phyloP scores from a whole-genome alignment of 2,888 invertebrate species.

The Phengaris alcon region DNA sequence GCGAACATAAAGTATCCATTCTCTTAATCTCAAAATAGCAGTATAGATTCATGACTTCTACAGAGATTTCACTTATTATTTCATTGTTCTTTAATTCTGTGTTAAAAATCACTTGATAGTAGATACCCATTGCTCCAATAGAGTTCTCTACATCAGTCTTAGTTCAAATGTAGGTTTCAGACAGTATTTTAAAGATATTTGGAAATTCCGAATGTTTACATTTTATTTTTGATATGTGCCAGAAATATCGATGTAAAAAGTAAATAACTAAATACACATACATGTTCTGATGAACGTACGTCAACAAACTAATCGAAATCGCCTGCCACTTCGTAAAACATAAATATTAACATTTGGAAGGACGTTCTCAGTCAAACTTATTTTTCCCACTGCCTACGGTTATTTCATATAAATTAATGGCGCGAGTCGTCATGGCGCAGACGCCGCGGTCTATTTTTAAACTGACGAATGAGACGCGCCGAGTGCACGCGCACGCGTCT shows the following conservation, averaged over 20 bases:
- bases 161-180: neutral
- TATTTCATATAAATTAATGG: constrained; percentile 80
- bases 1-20: too few species aligned
- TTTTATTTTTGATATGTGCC: neutral
- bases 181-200: neutral
- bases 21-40: too few species aligned
- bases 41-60: too few species aligned
- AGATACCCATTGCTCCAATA: too few species aligned
- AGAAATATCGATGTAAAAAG: constrained; percentile 33
- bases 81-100: too few species aligned
- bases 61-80: too few species aligned
- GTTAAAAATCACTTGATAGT: too few species aligned
- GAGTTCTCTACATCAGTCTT: too few species aligned
- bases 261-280: constrained; percentile 32
- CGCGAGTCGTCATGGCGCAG: constrained; percentile 78
- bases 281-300: constrained; percentile 64
- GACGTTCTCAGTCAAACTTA: constrained; percentile 74
- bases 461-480: constrained; percentile 78
- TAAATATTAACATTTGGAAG: constrained; percentile 76
- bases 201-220: neutral
- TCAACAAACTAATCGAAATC: constrained; percentile 56
- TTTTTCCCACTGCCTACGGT: constrained; percentile 79
- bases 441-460: constrained; percentile 77
- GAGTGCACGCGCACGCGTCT: constrained; percentile 74
- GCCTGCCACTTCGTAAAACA: constrained; percentile 73